Evolutionary conservation across 92 coral and sea anemone genomes (phyloP).

Genomic region (Umimayanthus kanabou): DNA sequence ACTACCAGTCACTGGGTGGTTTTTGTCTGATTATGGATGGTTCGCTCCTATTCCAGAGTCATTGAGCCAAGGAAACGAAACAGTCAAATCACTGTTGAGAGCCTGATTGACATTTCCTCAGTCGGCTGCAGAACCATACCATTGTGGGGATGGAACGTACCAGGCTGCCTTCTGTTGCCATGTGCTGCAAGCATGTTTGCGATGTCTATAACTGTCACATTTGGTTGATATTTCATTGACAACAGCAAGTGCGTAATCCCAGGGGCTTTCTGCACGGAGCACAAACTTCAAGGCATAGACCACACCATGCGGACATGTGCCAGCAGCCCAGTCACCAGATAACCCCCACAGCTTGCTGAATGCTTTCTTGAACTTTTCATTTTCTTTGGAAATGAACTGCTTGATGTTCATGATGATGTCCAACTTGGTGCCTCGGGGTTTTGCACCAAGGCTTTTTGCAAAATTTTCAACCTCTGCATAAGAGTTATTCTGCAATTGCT

Average conservation of each 20-base stretch:
- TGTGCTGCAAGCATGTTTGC: slow-evolving; percentile 56
- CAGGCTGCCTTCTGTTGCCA: slow-evolving; percentile 37
- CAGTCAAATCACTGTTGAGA: slow-evolving; percentile 28
- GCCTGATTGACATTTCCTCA: slow-evolving; percentile 44
- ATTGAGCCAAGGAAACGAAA: slow-evolving; percentile 54
- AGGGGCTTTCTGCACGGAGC: slow-evolving; percentile 61
- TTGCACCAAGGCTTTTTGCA: not conserved
- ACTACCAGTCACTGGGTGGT: slow-evolving; percentile 58
- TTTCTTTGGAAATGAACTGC: slow-evolving; percentile 46
- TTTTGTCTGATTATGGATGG: not conserved
- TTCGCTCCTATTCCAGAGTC: not conserved
- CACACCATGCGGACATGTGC: slow-evolving; percentile 61
- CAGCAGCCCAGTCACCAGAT: slow-evolving; percentile 76
- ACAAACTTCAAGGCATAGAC: slow-evolving; percentile 63
- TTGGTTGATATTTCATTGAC: slow-evolving; percentile 58
- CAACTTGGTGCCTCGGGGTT: slow-evolving; percentile 44
- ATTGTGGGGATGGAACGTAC: slow-evolving; percentile 52
- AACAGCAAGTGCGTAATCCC: slow-evolving; percentile 48
- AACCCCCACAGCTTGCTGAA: slow-evolving; percentile 63
- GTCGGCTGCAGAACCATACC: slow-evolving; percentile 59
- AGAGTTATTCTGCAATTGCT: slow-evolving; percentile 46
- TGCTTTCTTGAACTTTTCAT: slow-evolving; percentile 59
- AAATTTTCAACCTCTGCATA: slow-evolving; percentile 45
- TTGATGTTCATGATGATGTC: slow-evolving; percentile 48
- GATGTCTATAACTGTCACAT: slow-evolving; percentile 55